Conservation (phyloP, 2,888 invertebrate species). For the Crossocerus cetratus region DNA sequence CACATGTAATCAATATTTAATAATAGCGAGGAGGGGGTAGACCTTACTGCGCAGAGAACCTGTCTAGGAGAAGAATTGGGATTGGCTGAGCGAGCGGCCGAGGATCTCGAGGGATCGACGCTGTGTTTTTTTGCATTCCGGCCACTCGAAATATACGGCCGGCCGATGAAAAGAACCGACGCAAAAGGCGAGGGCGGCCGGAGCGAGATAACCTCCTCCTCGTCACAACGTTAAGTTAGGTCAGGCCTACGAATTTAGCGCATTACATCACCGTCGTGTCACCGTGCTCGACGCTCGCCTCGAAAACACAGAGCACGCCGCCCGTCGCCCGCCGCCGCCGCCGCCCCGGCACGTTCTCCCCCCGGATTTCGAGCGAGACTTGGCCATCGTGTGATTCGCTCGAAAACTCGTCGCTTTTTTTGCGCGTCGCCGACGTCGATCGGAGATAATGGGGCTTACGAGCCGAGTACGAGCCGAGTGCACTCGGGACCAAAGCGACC, state of each 20-base stretch:
- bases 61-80: too few relatives aligned
- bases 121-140: too few relatives aligned
- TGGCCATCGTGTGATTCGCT: neutral
- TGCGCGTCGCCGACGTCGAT: neutral
- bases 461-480: neutral
- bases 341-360: too few relatives aligned
- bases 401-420: neutral
- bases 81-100: too few relatives aligned
- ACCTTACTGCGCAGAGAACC: too few relatives aligned
- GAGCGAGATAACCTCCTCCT: conserved; percentile 16
- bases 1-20: too few relatives aligned
- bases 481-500: neutral
- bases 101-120: too few relatives aligned
- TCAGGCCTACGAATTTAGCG: conserved; percentile 65
- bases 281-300: conserved; percentile 10
- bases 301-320: conserved; percentile 11
- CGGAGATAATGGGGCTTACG: neutral
- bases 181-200: neutral
- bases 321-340: conserved; percentile 10
- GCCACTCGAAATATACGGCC: too few relatives aligned
- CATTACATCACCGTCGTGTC: conserved; percentile 55
- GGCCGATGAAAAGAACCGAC: too few relatives aligned
- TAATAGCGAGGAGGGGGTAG: too few relatives aligned
- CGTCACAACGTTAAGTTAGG: conserved; percentile 56
- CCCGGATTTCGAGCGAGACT: neutral